Evolutionary conservation across 2,113 vertebrate species (phyloP).

Genomic region (Ibidorhyncha struthersii): DNA sequence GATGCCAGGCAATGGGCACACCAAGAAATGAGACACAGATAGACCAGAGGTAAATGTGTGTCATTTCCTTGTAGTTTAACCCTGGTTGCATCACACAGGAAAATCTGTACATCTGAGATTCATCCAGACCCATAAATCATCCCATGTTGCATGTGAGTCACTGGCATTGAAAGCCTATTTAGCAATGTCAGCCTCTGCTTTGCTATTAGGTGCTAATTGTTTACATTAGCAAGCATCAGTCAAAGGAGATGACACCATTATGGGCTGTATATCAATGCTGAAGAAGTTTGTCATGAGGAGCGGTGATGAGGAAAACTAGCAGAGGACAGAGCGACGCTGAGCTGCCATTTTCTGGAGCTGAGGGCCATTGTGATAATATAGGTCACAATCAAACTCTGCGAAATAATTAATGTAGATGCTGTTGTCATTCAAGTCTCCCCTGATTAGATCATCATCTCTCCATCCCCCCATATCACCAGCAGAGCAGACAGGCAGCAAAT

Average conservation of each 20-base stretch:
- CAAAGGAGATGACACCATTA: background rate
- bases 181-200: background rate
- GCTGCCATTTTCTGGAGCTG: background rate
- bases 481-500: background rate
- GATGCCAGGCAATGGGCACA: background rate
- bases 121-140: conserved; percentile 13
- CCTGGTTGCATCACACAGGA: background rate
- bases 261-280: background rate
- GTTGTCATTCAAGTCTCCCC: background rate
- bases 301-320: background rate
- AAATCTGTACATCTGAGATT: background rate
- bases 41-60: background rate
- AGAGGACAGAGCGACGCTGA: background rate
- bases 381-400: background rate
- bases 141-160: background rate
- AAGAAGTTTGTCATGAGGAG: background rate
- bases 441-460: background rate
- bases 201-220: conserved; percentile 1
- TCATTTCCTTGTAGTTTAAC: background rate
- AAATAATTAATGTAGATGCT: background rate
- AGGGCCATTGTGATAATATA: background rate
- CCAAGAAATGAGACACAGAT: background rate
- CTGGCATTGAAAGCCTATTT: background rate
- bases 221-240: conserved; percentile 3
- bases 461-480: background rate